phyloP scores from a whole-genome alignment of 2,888 invertebrate species.

The Limenitis camilla region DNA sequence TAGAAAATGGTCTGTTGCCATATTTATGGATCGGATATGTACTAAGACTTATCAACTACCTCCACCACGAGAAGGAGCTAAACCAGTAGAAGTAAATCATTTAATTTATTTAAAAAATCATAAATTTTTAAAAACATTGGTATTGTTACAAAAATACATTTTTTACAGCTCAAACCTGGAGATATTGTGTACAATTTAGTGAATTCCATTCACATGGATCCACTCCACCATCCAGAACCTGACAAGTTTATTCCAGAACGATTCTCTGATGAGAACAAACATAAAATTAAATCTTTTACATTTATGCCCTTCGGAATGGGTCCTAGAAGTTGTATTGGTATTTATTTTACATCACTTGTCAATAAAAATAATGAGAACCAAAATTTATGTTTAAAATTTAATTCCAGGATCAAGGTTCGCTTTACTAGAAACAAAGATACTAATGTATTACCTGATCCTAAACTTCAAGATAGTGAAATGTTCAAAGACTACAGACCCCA shows the following conservation, averaged over 20 bases:
- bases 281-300: conserved; percentile 56
- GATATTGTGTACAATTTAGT: conserved; percentile 40
- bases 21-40: conserved; percentile 65
- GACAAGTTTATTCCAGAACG: conserved; percentile 56
- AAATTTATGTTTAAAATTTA: no score
- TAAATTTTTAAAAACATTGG: no score
- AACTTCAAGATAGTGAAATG: conserved; percentile 50
- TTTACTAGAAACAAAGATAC: conserved; percentile 49
- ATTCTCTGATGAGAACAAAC: conserved; percentile 55
- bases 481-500: conserved; percentile 49
- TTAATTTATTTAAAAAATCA: no score
- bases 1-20: conserved; percentile 64
- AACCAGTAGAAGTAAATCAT: conserved; percentile 26
- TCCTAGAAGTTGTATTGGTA: conserved; percentile 71
- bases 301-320: conserved; percentile 72
- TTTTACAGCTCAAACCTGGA: conserved; percentile 36
- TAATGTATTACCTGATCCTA: conserved; percentile 42
- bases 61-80: conserved; percentile 46
- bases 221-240: conserved; percentile 37
- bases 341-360: no score
- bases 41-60: conserved; percentile 60
- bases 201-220: conserved; percentile 44
- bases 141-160: no score
- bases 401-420: conserved; percentile 57
- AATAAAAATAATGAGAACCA: no score